Base-by-base conservation (phyloP, 2,797 vertebrate species). In the Syndactyla subalaris region DNA sequence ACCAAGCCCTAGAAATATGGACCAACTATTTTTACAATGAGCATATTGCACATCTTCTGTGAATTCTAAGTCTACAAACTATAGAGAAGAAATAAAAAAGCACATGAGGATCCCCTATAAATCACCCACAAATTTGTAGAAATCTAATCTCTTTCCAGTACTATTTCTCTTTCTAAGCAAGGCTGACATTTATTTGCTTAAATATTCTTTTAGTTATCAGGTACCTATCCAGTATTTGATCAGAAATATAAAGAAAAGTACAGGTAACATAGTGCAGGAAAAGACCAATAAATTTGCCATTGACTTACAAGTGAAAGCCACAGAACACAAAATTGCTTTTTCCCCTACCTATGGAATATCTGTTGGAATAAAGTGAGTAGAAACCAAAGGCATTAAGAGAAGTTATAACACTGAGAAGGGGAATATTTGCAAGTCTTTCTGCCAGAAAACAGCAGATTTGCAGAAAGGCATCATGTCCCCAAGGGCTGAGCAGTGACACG, bases 191-290 rank as follows among this genome's bases (percentile, higher is more conserved):
- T 85, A 74, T 85, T 93, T 93, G 52, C 48, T 29, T 84, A 82
- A 94, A 89, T 71, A 87, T 59, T 63, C 39, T 89, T 81, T 76
- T 59, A 45, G 27, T 88, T 89, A 58, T 45, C 39, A 36, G 30
- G 23, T 84, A 46, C 43, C 68, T 46, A 81, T 66, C 32, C 67
- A 48, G 46, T 12, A 34, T 82, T 89, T 79, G 84, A 87, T 75
- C 36, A 85, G 74, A 72, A 66, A 77, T 51, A 95, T 54, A 89
- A 95, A 89, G 73, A 75, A 95, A 72, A 68, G 9, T 43, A 18
- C 41, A 58, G 1, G 17, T 39, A 84, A 65, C 52, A 5, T 3
- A 46, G 34, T 18, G 71, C 55, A 89, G 67, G 58, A 77, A 67
- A 81, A 70, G 46, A 66, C 21, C 74, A n/a, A 71, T 88, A 80